Percentiles rank a stretch among this genome's conserved stretches.
These are phyloP conservation scores for Schizotus pectinicornis DNA, from an alignment of 2,888 invertebrate genomes.

Conservation along the genomic window DNA sequence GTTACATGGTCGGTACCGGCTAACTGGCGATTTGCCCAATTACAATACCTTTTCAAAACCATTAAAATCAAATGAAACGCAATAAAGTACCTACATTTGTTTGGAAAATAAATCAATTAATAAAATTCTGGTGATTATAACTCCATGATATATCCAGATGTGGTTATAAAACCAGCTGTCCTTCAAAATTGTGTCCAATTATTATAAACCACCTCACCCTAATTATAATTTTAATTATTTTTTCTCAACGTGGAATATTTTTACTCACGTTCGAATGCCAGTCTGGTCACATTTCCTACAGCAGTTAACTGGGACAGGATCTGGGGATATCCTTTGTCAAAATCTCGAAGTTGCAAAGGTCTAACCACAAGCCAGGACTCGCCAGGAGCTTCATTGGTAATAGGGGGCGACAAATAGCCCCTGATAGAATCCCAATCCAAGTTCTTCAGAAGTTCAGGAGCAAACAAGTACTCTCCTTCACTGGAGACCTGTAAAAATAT, in stretches of 20 bases:
- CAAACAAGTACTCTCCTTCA: conserved; percentile 62
- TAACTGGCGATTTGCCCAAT: too few species aligned
- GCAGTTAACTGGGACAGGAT: conserved; percentile 83
- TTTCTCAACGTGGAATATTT: background rate
- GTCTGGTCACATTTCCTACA: conserved; percentile 79
- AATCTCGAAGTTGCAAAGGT: conserved; percentile 80
- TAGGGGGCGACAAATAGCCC: conserved; percentile 71
- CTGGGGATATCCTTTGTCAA: conserved; percentile 82
- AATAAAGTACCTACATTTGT: too few species aligned
- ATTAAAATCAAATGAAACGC: too few species aligned
- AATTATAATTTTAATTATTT: background rate
- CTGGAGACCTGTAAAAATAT: conserved; percentile 34
- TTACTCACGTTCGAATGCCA: conserved; percentile 80
- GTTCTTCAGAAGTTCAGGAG: conserved; percentile 68
- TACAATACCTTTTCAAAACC: too few species aligned
- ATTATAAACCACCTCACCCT: background rate
- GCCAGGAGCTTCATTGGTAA: conserved; percentile 74
- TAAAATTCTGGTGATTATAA: background rate
- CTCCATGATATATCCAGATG: background rate
- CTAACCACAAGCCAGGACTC: conserved; percentile 78
- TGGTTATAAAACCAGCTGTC: too few species aligned
- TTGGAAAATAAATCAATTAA: too few species aligned
- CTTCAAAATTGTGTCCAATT: background rate
- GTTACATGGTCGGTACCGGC: too few species aligned
- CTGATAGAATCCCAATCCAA: conserved; percentile 71